These are phyloP conservation scores for Taphrorychus bicolor DNA, from an alignment of 2,888 invertebrate genomes.

Conservation along the genomic window DNA sequence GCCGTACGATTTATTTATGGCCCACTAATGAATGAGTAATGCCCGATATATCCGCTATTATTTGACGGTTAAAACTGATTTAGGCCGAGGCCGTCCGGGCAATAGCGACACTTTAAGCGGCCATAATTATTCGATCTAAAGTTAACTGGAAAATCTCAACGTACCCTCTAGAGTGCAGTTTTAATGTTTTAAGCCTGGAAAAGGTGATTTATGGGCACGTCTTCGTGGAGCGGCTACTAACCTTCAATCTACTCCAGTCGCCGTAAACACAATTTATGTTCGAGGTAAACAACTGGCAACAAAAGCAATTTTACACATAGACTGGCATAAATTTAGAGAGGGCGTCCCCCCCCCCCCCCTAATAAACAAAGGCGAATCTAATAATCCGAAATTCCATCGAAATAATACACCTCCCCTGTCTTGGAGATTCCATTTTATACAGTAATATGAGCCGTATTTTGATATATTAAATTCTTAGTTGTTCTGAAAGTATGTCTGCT, in stretches of 20 bases:
- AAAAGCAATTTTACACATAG: too few species aligned
- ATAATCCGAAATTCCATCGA: constrained; percentile 3
- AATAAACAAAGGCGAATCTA: constrained; percentile 3
- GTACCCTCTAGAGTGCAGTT: neutral
- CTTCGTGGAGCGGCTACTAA: neutral
- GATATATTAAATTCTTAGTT: constrained; percentile 8
- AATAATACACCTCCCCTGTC: neutral
- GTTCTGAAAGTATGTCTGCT: neutral
- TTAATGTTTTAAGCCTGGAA: neutral
- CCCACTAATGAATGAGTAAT: constrained; percentile 9
- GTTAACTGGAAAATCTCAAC: neutral
- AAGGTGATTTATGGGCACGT: neutral
- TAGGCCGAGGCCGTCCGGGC: neutral
- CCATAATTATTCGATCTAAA: neutral
- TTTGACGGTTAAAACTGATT: neutral
- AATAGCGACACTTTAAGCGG: neutral
- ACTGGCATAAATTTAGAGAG: too few species aligned
- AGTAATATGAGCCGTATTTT: neutral
- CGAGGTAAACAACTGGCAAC: neutral
- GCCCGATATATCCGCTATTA: constrained; percentile 2
- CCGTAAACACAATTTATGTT: neutral
- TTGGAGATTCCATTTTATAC: neutral
- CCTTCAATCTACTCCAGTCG: neutral
- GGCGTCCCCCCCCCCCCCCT: too few species aligned
- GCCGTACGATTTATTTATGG: neutral